Evolutionary conservation across 2,113 vertebrate species (phyloP).

Genomic region (Rhodinocichla rosea): DNA sequence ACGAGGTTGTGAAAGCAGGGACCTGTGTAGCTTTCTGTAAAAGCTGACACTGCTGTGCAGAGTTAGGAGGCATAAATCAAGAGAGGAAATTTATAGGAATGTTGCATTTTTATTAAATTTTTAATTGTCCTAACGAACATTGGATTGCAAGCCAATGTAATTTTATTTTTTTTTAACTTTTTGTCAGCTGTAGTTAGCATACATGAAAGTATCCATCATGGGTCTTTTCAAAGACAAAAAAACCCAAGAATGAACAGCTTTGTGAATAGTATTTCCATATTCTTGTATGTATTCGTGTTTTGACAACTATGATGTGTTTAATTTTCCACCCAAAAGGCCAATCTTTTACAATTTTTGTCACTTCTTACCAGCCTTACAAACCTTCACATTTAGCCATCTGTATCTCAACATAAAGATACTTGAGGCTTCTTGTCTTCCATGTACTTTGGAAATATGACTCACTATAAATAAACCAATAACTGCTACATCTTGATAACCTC

Average conservation of each 20-base stretch:
- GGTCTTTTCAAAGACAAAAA: not conserved
- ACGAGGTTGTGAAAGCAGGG: not conserved
- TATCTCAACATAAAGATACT: not conserved
- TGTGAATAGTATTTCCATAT: not conserved
- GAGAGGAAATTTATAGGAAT: not conserved
- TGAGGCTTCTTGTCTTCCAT: not conserved
- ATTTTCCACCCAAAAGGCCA: not conserved
- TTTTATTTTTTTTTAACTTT: not conserved
- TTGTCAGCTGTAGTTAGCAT: not conserved
- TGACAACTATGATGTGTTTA: not conserved
- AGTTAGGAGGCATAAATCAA: not conserved
- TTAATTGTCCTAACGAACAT: not conserved
- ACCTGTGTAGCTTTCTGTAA: accelerated
- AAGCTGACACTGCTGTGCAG: not conserved
- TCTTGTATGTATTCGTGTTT: not conserved
- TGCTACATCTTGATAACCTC: not conserved
- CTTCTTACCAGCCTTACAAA: not conserved
- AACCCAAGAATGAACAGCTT: not conserved
- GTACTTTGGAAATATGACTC: not conserved
- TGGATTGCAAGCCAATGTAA: not conserved
- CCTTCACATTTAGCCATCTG: not conserved
- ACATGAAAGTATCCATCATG: not conserved
- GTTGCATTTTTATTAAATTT: not conserved
- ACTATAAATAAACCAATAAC: not conserved
- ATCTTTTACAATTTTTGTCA: not conserved